Base-by-base conservation (phyloP, 2,797 vertebrate species). In the Acropternis orthonyx region DNA sequence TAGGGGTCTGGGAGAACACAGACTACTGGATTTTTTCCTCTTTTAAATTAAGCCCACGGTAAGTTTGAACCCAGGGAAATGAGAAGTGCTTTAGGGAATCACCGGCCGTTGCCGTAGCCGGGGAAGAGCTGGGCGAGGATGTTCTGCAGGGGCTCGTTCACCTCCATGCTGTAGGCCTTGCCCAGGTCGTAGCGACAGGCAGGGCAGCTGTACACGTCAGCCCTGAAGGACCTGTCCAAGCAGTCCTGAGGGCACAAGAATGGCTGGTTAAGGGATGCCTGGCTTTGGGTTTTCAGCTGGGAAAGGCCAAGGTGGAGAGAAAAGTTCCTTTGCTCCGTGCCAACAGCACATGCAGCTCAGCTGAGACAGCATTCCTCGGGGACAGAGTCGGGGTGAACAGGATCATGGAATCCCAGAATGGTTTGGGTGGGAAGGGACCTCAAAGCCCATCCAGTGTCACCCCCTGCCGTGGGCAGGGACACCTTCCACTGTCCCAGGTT, bases 91-190 rank as follows among this genome's bases (percentile, higher is more conserved):
- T 93, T 93, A 67, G 21, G 56, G 88, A 71, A 98, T 99, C 99
- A 99, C 97, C 99, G 98, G 46, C 99, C 99, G 0, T 96, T 99
- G 98, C 98, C 99, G 39, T 99, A 99, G 62, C 99, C 99, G 0
- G 99, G 99, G 96, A 99, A 99, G 97, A 99, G 98, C 98, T 99
- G 99, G 95, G 37, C 98, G 71, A 99, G 98, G 82, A 99, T 83
- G 61, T 97, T 97, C 97, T 99, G 99, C 96, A 99, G 98, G 1
- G 98, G 80, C 94, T 99, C 97, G 92, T 99, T 99, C 96, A 99
- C 97, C 5, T 96, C 93, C 99, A 99, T 99, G 80, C 97, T 82
- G 86, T 99, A 98, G 93, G 97, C 98, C 34, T 98, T 99, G 92
- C 99, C 99, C 76, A 99, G 97, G 68, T 99, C 99, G 0, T 98